phyloP scores from a whole-genome alignment of 2,797 vertebrate genomes.

The Uromys caudimaculatus region DNA sequence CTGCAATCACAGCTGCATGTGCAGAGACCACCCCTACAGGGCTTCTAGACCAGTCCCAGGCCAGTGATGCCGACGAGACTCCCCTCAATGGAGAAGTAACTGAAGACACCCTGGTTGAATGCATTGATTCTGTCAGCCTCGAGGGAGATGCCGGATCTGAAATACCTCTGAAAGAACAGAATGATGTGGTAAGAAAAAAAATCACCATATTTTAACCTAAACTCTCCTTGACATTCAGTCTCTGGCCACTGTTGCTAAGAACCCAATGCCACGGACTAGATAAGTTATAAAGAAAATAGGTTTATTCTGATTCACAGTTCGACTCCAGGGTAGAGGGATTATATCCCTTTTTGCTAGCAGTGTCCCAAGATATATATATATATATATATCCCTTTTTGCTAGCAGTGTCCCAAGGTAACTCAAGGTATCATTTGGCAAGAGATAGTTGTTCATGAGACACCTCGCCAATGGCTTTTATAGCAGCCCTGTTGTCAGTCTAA shows the following conservation, averaged over 20 bases:
- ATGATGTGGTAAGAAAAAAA: constrained; percentile 80
- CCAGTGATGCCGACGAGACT: constrained; percentile 1
- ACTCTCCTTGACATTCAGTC: neutral
- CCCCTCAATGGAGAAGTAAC: constrained; percentile 55
- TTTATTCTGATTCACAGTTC: neutral
- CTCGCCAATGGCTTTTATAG: neutral
- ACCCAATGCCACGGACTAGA: neutral
- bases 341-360: neutral
- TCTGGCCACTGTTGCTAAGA: neutral
- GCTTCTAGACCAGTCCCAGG: constrained; percentile 54
- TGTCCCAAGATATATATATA: too few relatives aligned
- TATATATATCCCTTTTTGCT: neutral
- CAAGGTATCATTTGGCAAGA: neutral
- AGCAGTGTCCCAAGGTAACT: neutral
- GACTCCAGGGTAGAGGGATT: neutral
- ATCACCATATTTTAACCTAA: neutral
- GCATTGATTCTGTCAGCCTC: constrained; percentile 94
- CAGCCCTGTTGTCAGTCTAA: neutral
- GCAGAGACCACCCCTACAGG: neutral
- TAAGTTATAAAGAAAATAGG: neutral
- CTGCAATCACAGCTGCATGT: constrained; percentile 31
- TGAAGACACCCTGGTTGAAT: constrained; percentile 83
- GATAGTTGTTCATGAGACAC: neutral
- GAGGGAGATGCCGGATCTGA: constrained; percentile 86
- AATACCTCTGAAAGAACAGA: constrained; percentile 80